Conservation (phyloP, 2,797 vertebrate genomes). For the Bovichtus variegatus region DNA sequence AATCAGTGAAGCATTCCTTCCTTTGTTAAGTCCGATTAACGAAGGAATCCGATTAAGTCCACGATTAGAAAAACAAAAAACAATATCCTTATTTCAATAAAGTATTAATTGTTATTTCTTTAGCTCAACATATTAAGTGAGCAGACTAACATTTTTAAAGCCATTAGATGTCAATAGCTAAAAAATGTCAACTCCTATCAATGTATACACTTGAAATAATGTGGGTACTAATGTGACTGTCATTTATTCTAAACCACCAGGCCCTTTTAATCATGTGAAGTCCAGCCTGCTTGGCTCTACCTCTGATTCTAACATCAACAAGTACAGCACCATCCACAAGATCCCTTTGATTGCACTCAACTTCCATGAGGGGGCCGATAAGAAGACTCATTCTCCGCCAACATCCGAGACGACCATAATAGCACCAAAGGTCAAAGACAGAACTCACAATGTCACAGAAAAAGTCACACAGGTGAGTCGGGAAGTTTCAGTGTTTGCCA, state of each 20-base stretch:
- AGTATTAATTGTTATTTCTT: background rate
- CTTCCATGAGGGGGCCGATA: slow-evolving; percentile 95
- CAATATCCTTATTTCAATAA: background rate
- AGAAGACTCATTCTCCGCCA: slow-evolving; percentile 94
- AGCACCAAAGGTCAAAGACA: slow-evolving; percentile 98
- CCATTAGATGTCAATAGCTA: background rate
- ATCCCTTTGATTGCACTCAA: slow-evolving; percentile 98
- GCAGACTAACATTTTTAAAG: background rate
- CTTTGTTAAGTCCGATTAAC: background rate
- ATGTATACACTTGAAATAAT: background rate
- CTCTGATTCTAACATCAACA: slow-evolving; percentile 99
- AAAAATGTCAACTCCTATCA: background rate
- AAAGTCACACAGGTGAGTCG: slow-evolving; percentile 97
- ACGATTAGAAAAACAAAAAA: background rate
- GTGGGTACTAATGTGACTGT: slow-evolving; percentile 11
- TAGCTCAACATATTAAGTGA: background rate
- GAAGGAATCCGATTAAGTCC: too few species aligned
- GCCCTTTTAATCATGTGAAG: slow-evolving; percentile 97
- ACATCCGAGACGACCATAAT: slow-evolving; percentile 97
- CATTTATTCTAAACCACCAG: slow-evolving; percentile 76
- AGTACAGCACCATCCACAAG: slow-evolving; percentile 99
- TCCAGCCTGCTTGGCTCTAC: slow-evolving; percentile 97
- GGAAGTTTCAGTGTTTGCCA: background rate
- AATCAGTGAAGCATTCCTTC: background rate
- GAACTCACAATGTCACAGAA: slow-evolving; percentile 98